These are phyloP conservation scores for Ceratotherium simum DNA, from an alignment of 2,113 vertebrate genomes.

Conservation along the genomic window DNA sequence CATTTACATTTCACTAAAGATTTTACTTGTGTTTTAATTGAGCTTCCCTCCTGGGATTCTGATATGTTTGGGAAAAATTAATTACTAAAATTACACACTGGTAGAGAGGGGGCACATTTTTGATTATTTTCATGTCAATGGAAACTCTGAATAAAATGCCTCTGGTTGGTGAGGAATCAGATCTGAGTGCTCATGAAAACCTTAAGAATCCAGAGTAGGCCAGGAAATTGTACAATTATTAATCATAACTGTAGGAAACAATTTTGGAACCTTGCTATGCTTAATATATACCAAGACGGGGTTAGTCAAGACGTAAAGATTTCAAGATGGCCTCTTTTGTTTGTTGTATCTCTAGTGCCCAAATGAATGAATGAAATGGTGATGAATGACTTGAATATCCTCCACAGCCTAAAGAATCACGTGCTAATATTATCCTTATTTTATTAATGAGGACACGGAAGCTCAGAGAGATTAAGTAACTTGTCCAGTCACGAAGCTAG, in stretches of 20 bases:
- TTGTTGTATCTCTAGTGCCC: neutral
- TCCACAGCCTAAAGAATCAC: neutral
- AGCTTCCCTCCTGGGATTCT: neutral
- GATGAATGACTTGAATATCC: neutral
- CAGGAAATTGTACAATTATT: neutral
- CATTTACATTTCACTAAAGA: slow-evolving; percentile 78
- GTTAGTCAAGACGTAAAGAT: neutral
- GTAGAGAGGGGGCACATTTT: neutral
- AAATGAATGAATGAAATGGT: neutral
- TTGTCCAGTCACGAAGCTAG: neutral
- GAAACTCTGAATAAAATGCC: neutral
- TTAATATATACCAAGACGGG: neutral
- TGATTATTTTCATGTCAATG: neutral
- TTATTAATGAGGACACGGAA: neutral
- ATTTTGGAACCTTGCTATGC: neutral
- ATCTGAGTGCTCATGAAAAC: slow-evolving; percentile 1
- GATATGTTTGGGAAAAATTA: slow-evolving; percentile 64
- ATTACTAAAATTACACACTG: neutral
- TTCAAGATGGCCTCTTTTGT: neutral
- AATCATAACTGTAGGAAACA: neutral
- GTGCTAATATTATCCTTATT: neutral
- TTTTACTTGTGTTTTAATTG: slow-evolving; percentile 74
- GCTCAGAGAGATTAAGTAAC: neutral
- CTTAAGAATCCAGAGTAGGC: neutral
- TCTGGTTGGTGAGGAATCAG: neutral